phyloP scores from a whole-genome alignment of 2,113 vertebrate genomes.

The Crotalus helleri region DNA sequence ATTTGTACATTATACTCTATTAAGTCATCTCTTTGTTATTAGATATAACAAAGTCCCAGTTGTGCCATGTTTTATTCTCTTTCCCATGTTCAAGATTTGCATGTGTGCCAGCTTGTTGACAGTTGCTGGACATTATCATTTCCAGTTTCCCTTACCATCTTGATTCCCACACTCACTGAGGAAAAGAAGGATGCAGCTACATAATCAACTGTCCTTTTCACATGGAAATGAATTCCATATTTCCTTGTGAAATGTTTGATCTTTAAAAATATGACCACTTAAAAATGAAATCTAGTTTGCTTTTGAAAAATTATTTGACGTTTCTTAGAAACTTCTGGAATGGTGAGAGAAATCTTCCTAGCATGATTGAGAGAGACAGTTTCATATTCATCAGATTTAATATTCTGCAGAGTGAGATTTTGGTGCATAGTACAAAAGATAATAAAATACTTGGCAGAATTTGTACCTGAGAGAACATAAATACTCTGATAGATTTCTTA shows the following conservation, averaged over 20 bases:
- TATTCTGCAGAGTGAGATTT: not conserved
- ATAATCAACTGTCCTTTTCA: slow-evolving; percentile 39
- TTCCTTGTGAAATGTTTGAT: not conserved
- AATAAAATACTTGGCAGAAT: not conserved
- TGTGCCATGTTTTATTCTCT: slow-evolving; percentile 19
- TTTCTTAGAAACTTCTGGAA: not conserved
- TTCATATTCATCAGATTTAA: slow-evolving; percentile 4
- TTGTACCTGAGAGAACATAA: not conserved
- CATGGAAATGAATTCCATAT: slow-evolving; percentile 28
- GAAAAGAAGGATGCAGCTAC: slow-evolving; percentile 12
- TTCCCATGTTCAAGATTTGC: slow-evolving; percentile 33
- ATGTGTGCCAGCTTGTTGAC: slow-evolving; percentile 38
- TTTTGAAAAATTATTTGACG: slow-evolving; percentile 15
- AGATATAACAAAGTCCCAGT: slow-evolving; percentile 3
- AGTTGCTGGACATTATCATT: slow-evolving; percentile 48
- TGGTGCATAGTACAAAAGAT: not conserved
- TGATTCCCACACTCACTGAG: slow-evolving; percentile 48
- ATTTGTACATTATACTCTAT: not conserved
- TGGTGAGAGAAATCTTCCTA: not conserved
- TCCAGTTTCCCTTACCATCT: slow-evolving; percentile 32
- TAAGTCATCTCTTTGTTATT: slow-evolving; percentile 1
- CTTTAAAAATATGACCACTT: slow-evolving; percentile 25
- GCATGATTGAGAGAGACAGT: slow-evolving; percentile 9
- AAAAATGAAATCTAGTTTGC: slow-evolving; percentile 9
- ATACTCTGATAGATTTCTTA: not conserved